Base-by-base conservation (phyloP, 2,888 invertebrate genomes). In the Elmis aenea region DNA sequence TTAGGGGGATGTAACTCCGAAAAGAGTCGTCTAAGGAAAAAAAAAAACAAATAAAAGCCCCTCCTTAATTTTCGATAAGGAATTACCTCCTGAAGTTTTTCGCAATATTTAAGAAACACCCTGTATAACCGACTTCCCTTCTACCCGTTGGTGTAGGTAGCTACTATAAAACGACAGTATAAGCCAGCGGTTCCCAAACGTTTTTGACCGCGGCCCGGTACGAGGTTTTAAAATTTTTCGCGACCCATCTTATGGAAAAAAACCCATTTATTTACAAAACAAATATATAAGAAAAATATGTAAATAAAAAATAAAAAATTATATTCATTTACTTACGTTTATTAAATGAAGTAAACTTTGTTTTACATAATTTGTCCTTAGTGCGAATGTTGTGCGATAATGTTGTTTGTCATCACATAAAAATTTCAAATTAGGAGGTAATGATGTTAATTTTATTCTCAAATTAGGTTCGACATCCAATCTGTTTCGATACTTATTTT, bases 221-320 rank as follows among this genome's bases (percentile, higher is more conserved):
- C 13, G 32, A 27, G 32, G 25, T 32, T 32, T 32, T 27, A 32
- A 32, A 32, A 28, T 32, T 26, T 26, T 32, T 32, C 32, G 24
- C 22, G 32, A 32, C 32, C 32, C 13, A 32, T 25, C 32, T 24
- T 24, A 24, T 24, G 10, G n/a, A 24, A 24, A 24, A 24, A 24
- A 18, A 18, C 18, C 10, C 10, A 10, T 24, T 24, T 24, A 24
- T 24, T 24, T 24, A 24, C 6, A 24, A 24, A 24, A 6, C 24
- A 10, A 24, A 24, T 24, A n/a, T n/a, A n/a, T n/a, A n/a, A n/a
- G n/a, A n/a, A n/a, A n/a, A n/a, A n/a, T n/a, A n/a, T n/a, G n/a
- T n/a, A n/a, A n/a, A n/a, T n/a, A n/a, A n/a, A n/a, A n/a, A n/a
- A n/a, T n/a, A n/a, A n/a, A n/a, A n/a, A n/a, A n/a, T n/a, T n/a